Evolutionary conservation across 1,140 invertebrate species (phyloP).

Genomic region (Sminthurinus signatus): DNA sequence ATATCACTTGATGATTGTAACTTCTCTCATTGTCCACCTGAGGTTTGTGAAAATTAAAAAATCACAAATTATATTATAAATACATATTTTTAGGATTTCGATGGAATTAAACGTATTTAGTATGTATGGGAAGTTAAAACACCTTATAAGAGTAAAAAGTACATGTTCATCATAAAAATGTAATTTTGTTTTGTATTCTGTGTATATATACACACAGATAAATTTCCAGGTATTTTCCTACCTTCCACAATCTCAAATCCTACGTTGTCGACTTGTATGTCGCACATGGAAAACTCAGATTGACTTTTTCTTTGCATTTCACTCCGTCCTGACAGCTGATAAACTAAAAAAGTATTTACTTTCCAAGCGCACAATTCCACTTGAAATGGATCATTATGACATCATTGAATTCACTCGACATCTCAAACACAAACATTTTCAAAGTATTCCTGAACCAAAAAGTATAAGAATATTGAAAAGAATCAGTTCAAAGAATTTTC

Average conservation of each 20-base stretch:
- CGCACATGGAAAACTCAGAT: neutral
- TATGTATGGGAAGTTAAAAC: too few species aligned
- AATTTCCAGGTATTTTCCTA: constrained; percentile 1
- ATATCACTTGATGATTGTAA: constrained; percentile 4
- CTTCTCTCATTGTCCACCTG: constrained; percentile 11
- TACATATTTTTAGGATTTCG: neutral
- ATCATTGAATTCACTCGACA: neutral
- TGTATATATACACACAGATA: neutral
- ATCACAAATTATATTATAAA: neutral
- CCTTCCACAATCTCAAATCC: neutral
- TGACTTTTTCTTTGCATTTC: constrained; percentile 4
- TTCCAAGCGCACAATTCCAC: neutral
- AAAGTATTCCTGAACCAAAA: neutral
- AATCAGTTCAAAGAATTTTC: constrained; percentile 16
- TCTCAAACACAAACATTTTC: constrained; percentile 5
- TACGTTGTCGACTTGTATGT: neutral
- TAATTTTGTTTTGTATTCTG: too few species aligned
- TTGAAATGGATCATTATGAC: constrained; percentile 8
- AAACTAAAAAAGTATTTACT: neutral
- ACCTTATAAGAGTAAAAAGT: too few species aligned
- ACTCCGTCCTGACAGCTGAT: neutral
- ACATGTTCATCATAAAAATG: too few species aligned
- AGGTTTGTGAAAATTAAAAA: neutral
- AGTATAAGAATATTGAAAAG: constrained; percentile 6
- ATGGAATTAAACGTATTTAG: too few species aligned